Conservation (phyloP, 2,888 invertebrate species). For the Trichopoda pennipes region DNA sequence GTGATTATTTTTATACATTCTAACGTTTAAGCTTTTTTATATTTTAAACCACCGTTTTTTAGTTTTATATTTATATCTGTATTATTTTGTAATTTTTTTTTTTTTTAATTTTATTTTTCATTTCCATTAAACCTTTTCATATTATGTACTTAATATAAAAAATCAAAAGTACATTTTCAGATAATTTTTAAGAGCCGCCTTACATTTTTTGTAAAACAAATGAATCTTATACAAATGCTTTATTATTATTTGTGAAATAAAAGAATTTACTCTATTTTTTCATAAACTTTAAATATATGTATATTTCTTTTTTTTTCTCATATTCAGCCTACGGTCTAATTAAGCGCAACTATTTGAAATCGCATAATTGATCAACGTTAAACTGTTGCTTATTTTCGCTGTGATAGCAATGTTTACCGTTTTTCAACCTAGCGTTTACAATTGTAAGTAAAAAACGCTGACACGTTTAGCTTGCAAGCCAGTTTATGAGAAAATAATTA, state of each 20-base stretch:
- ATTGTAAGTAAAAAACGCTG: too few relatives aligned
- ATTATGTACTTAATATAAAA: conserved; percentile 7
- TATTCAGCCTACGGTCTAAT: too few relatives aligned
- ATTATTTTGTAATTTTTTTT: neutral
- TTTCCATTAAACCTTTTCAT: conserved; percentile 11
- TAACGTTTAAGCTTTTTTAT: neutral
- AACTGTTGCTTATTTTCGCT: too few relatives aligned
- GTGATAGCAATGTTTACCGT: too few relatives aligned
- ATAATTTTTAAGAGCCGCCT: conserved; percentile 55
- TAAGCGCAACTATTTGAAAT: too few relatives aligned
- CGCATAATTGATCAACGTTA: too few relatives aligned
- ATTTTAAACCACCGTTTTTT: conserved; percentile 42
- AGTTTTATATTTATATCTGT: conserved; percentile 34
- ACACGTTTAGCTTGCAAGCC: too few relatives aligned
- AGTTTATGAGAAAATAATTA: too few relatives aligned
- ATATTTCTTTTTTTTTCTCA: too few relatives aligned
- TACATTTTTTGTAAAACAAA: conserved; percentile 59
- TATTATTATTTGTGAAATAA: conserved; percentile 62
- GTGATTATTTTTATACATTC: conserved; percentile 44
- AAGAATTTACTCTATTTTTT: conserved; percentile 49
- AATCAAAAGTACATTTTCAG: conserved; percentile 6
- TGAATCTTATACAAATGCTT: conserved; percentile 41
- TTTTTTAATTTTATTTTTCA: conserved; percentile 10
- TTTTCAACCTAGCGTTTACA: too few relatives aligned
- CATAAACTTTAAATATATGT: neutral